Base-by-base conservation (phyloP, 1,140 invertebrate genomes). In the Plutomurus gul region DNA sequence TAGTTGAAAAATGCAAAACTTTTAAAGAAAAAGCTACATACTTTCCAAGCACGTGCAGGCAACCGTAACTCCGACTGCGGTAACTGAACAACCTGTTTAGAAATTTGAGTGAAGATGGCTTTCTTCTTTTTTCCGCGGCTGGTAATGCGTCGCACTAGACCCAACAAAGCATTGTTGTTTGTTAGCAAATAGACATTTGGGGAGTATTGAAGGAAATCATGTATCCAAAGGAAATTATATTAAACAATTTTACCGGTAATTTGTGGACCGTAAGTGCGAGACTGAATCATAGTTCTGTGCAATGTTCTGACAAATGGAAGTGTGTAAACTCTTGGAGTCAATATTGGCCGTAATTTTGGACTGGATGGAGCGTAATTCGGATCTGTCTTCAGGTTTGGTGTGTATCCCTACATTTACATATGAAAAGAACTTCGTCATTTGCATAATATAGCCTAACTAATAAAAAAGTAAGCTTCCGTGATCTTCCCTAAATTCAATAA, bases 1-100 rank as follows among this genome's bases (percentile, higher is more conserved):
- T n/a, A n/a, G n/a, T n/a, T n/a, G n/a, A n/a, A n/a, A n/a, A n/a
- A n/a, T n/a, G n/a, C n/a, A n/a, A n/a, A n/a, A n/a, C n/a, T n/a
- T n/a, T n/a, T n/a, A n/a, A n/a, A n/a, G n/a, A n/a, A n/a, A n/a
- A n/a, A n/a, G n/a, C n/a, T 56, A 49, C 85, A 85, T 70, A 90
- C 89, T 85, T 92, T 92, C 91, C 91, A 92, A 8, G 91, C 91
- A 43, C 91, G 84, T 4, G 90, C 89, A 18, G 91, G 91, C 16
- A 92, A 84, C 25, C 91, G 82, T 25, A 92, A 85, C 22, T 92
- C 90, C 49, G 87, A 85, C 10, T 89, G 87, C 77, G 88, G 88
- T 81, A 92, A 87, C 72, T 89, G 88, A 2, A 91, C 88, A 37
- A 92, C 90, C 85, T 92, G 91, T 75, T 89, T 87, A 1, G 91